Evolutionary conservation across 1,140 invertebrate genomes (phyloP).

Genomic region (Aphidius gifuensis): DNA sequence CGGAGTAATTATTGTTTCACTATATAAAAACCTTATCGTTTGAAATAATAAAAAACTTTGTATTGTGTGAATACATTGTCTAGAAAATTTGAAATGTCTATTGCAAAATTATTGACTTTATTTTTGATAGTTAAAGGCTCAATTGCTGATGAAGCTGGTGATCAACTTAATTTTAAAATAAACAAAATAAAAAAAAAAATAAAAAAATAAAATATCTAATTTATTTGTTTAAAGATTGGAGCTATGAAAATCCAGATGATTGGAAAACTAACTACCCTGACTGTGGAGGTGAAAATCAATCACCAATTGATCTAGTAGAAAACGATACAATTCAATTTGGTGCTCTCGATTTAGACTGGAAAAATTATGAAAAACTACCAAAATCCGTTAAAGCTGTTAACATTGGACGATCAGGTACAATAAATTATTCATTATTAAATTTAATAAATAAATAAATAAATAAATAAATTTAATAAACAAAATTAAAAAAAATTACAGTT

Average conservation of each 20-base stretch:
- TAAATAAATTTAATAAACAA: not conserved
- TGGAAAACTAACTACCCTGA: not conserved
- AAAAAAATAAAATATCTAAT: no score
- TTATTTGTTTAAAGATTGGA: no score
- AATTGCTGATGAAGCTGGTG: no score
- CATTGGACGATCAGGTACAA: not conserved
- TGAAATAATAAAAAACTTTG: no score
- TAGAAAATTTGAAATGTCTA: no score
- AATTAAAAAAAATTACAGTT: not conserved
- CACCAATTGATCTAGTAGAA: not conserved
- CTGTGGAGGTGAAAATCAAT: slow-evolving; percentile 1
- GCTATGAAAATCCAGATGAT: not conserved
- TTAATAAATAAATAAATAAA: not conserved
- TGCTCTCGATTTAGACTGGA: not conserved
- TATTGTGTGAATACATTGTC: no score
- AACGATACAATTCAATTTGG: not conserved
- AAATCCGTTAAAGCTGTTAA: not conserved
- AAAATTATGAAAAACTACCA: not conserved
- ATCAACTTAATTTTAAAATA: no score
- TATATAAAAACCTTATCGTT: no score
- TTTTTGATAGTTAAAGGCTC: no score
- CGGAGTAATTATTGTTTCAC: no score
- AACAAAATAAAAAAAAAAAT: no score
- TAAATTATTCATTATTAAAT: not conserved
- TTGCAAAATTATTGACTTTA: no score